Evolutionary conservation across 92 coral and sea anemone species (phyloP).

Genomic region (Pocillopora meandrina): DNA sequence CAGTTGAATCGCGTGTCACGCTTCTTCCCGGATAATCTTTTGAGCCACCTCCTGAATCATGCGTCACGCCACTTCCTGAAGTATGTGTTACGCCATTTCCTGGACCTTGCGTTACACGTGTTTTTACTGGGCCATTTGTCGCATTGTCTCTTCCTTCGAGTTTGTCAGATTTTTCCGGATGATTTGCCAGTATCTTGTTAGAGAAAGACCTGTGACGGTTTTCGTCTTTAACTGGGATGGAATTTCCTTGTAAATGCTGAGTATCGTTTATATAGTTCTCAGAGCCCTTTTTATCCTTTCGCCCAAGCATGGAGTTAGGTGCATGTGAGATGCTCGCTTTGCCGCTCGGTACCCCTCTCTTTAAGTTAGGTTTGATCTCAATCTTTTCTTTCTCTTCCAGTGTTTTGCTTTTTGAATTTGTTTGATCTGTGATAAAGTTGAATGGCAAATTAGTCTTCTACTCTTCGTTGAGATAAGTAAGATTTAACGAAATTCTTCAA

Average conservation of each 20-base stretch:
- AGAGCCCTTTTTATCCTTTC: background rate
- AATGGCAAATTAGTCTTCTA: background rate
- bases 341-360: background rate
- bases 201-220: background rate
- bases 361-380: background rate
- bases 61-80: background rate
- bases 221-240: background rate
- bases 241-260: background rate
- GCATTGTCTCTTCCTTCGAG: background rate
- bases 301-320: background rate
- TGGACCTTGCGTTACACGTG: background rate
- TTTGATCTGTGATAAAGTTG: background rate
- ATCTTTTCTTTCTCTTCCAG: background rate
- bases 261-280: background rate
- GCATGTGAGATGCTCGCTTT: background rate
- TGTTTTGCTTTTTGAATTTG: background rate
- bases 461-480: background rate
- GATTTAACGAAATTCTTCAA: too few species aligned
- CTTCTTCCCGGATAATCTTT: background rate
- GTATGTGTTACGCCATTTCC: background rate
- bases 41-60: too few species aligned
- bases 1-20: background rate
- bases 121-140: background rate
- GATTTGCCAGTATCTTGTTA: background rate
- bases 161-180: background rate